Conservation (phyloP, 2,113 vertebrate species). For the Tenrec ecaudatus region DNA sequence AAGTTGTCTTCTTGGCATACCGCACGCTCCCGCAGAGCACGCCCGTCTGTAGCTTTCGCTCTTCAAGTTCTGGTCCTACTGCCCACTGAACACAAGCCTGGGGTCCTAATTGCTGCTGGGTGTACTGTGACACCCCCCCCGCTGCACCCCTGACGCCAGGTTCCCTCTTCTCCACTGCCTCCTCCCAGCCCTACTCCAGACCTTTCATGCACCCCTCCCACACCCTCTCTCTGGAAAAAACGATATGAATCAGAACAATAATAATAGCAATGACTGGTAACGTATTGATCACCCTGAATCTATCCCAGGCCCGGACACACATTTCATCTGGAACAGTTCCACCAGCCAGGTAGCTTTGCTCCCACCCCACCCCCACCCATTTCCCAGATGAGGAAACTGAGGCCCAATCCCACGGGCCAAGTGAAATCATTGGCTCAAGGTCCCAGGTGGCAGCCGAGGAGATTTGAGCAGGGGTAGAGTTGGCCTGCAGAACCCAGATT, state of each 20-base stretch:
- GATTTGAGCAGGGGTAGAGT: background rate
- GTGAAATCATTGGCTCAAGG: background rate
- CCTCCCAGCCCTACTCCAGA: background rate
- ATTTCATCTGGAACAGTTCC: background rate
- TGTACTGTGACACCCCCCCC: background rate
- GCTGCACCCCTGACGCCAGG: background rate
- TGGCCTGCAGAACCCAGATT: rapidly evolving
- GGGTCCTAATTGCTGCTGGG: background rate
- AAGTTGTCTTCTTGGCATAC: background rate
- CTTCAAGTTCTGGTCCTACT: background rate
- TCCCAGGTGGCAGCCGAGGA: background rate
- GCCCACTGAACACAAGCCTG: background rate
- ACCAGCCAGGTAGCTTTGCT: background rate
- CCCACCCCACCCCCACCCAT: background rate
- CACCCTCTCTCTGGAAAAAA: too few species aligned
- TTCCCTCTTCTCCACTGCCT: background rate
- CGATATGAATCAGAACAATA: background rate
- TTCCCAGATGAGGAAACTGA: background rate
- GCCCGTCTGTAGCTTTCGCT: background rate
- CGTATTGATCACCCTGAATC: background rate
- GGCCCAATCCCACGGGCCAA: too few species aligned
- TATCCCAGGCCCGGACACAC: background rate
- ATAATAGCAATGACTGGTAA: background rate
- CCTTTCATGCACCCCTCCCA: background rate
- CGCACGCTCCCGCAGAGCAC: background rate